Evolutionary conservation across 2,888 invertebrate species (phyloP).

Genomic region (Ametastegia equiseti): DNA sequence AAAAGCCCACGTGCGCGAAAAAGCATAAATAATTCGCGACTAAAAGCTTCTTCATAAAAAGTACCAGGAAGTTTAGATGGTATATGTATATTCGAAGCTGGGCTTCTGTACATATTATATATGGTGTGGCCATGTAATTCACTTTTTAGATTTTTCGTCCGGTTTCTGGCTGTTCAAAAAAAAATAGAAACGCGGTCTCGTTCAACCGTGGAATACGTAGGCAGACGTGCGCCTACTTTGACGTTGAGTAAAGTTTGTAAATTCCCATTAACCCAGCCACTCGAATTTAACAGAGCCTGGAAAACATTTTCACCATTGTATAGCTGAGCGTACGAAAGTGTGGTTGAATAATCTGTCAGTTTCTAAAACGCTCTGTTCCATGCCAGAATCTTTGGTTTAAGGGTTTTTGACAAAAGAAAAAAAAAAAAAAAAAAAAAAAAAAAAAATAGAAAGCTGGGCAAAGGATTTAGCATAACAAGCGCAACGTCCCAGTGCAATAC

Average conservation of each 20-base stretch:
- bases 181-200: not conserved
- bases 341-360: constrained; percentile 9
- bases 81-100: not conserved
- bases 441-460: not conserved
- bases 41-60: not conserved
- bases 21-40: not conserved
- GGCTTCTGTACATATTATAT: not conserved
- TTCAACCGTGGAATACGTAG: not conserved
- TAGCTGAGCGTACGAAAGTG: not conserved
- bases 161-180: not conserved
- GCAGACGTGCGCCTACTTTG: not conserved
- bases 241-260: not conserved
- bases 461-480: constrained; percentile 27
- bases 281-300: not conserved
- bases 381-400: not conserved
- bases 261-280: not conserved
- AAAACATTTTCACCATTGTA: not conserved
- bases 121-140: not conserved
- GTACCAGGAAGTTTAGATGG: not conserved
- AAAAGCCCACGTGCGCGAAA: not conserved
- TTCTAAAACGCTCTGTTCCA: not conserved
- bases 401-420: not conserved
- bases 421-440: no score
- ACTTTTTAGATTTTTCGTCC: not conserved
- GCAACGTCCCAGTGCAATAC: not conserved